A percentile compares a stretch with the other conserved stretches of the same genome.
phyloP scores from a whole-genome alignment of 2,888 invertebrate species.

The Candidula unifasciata region DNA sequence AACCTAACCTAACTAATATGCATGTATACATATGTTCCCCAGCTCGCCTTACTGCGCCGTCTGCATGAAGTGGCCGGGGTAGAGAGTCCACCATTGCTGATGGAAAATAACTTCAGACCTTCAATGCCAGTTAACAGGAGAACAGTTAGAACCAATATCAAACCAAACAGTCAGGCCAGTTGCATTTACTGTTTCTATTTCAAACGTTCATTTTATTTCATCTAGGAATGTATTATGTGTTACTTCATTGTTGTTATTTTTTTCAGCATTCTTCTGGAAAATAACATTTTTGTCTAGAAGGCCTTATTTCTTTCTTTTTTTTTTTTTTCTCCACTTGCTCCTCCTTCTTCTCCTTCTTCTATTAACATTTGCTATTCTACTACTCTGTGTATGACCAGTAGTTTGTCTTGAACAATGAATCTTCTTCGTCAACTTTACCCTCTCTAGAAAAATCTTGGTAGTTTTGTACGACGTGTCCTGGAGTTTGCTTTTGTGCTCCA shows the following conservation, averaged over 20 bases:
- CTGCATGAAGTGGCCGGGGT: constrained; percentile 62
- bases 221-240: background rate
- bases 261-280: background rate
- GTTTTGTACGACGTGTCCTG: no score
- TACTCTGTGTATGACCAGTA: no score
- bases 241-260: no score
- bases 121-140: constrained; percentile 68
- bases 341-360: background rate
- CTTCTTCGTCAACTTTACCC: background rate
- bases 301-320: no score
- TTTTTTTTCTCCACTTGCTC: background rate
- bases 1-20: no score
- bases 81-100: constrained; percentile 61
- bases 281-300: background rate
- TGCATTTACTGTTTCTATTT: background rate
- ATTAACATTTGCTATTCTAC: background rate
- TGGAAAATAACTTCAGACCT: constrained; percentile 72
- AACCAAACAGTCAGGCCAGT: constrained; percentile 63
- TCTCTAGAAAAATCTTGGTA: background rate
- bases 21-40: no score
- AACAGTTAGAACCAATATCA: constrained; percentile 72
- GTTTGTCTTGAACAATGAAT: no score
- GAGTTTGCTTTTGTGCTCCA: no score
- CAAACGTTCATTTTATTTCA: background rate
- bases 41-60: constrained; percentile 65